These are phyloP conservation scores for Sesamia inferens DNA, from an alignment of 2,888 invertebrate genomes.

Conservation along the genomic window DNA sequence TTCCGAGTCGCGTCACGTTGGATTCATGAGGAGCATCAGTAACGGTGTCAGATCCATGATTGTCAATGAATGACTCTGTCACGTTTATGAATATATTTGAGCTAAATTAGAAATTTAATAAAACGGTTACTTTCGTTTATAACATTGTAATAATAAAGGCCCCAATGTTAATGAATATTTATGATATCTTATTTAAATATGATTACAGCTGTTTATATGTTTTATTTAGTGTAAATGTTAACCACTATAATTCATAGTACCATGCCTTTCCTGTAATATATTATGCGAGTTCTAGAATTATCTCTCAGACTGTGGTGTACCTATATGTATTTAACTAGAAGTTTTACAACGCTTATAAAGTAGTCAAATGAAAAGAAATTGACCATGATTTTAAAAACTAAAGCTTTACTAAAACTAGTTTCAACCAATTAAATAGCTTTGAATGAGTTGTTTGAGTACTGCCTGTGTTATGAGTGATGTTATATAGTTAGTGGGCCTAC, in stretches of 20 bases:
- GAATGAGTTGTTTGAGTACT: too few species aligned
- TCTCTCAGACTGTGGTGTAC: too few species aligned
- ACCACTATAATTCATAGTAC: background rate
- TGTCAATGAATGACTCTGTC: constrained; percentile 1
- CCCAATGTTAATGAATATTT: too few species aligned
- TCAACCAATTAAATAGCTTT: too few species aligned
- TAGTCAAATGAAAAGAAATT: background rate
- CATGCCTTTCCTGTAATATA: background rate
- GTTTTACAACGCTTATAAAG: background rate
- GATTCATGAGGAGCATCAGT: constrained; percentile 26
- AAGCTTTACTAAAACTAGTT: too few species aligned
- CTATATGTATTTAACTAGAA: background rate
- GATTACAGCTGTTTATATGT: background rate
- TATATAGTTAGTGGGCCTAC: too few species aligned
- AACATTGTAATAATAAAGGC: background rate
- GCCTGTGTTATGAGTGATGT: too few species aligned
- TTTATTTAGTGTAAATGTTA: background rate
- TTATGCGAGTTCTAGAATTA: background rate
- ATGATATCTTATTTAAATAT: background rate
- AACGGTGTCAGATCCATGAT: constrained; percentile 5
- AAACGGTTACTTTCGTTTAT: too few species aligned
- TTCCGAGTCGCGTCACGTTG: constrained; percentile 18
- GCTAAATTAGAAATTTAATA: background rate
- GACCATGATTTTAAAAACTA: background rate
- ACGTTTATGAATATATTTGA: background rate